A percentile compares a stretch with the other conserved stretches of the same genome.
These are phyloP conservation scores for Capreolus pygargus DNA, from an alignment of 2,113 vertebrate genomes.

Conservation along the genomic window DNA sequence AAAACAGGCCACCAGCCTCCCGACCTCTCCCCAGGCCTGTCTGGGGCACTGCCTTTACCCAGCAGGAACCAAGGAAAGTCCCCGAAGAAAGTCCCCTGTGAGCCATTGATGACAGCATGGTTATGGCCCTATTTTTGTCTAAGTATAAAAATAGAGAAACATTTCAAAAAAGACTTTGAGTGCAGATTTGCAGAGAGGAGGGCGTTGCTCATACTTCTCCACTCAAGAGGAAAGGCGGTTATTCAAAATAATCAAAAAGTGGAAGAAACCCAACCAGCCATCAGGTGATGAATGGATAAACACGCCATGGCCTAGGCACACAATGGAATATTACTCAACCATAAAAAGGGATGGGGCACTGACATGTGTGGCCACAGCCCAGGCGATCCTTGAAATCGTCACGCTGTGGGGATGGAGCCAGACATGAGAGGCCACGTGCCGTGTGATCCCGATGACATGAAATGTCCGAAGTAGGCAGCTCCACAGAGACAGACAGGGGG, in stretches of 20 bases:
- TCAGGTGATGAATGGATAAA: too few relatives aligned
- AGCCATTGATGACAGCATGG: not conserved
- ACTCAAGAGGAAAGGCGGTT: not conserved
- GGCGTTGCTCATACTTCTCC: not conserved
- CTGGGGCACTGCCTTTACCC: not conserved
- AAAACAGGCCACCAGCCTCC: not conserved
- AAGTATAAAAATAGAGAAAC: not conserved
- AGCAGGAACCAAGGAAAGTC: not conserved
- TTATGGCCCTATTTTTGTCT: not conserved
- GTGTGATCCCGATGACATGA: accelerated
- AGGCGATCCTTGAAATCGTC: accelerated
- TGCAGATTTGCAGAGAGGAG: not conserved
- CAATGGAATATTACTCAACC: not conserved
- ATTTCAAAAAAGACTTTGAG: not conserved
- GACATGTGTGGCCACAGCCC: accelerated
- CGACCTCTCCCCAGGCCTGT: accelerated
- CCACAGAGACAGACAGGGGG: not conserved
- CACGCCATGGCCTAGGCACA: accelerated
- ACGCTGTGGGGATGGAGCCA: accelerated
- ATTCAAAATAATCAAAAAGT: not conserved
- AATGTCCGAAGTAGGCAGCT: accelerated
- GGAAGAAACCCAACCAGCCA: not conserved
- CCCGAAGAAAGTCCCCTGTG: not conserved
- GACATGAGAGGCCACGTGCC: accelerated
- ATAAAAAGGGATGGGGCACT: accelerated